Conservation (phyloP, 2,888 invertebrate species). For the Clepsis dumicolana region DNA sequence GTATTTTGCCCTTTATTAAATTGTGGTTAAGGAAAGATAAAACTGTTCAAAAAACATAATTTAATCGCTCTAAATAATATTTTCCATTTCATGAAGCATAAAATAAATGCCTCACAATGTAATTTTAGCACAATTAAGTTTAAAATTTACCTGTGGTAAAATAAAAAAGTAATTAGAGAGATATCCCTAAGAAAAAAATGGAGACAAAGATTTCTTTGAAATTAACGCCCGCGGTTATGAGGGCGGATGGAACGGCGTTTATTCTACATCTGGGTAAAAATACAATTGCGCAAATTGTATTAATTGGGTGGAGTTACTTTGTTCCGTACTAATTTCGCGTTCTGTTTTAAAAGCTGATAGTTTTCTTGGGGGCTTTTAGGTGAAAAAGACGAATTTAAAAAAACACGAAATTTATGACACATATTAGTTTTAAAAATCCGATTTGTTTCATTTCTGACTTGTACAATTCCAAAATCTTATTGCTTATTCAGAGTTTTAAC, state of each 20-base stretch:
- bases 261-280: conserved; percentile 40
- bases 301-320: conserved; percentile 19
- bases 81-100: not conserved
- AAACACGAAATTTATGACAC: too few species aligned
- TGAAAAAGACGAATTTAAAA: too few species aligned
- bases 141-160: conserved; percentile 14
- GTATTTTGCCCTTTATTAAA: too few species aligned
- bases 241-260: conserved; percentile 33
- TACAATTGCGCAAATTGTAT: conserved; percentile 32
- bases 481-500: too few species aligned
- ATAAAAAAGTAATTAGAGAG: conserved; percentile 41
- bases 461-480: too few species aligned
- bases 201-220: conserved; percentile 42
- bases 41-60: too few species aligned
- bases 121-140: conserved; percentile 23
- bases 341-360: not conserved
- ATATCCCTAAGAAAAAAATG: conserved; percentile 37
- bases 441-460: too few species aligned
- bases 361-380: not conserved
- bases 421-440: too few species aligned
- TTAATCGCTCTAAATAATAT: not conserved
- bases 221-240: conserved; percentile 37
- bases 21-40: too few species aligned
- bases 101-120: not conserved
- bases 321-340: conserved; percentile 7